Conservation (phyloP, 2,888 invertebrate genomes). For the Orthosia cruda region DNA sequence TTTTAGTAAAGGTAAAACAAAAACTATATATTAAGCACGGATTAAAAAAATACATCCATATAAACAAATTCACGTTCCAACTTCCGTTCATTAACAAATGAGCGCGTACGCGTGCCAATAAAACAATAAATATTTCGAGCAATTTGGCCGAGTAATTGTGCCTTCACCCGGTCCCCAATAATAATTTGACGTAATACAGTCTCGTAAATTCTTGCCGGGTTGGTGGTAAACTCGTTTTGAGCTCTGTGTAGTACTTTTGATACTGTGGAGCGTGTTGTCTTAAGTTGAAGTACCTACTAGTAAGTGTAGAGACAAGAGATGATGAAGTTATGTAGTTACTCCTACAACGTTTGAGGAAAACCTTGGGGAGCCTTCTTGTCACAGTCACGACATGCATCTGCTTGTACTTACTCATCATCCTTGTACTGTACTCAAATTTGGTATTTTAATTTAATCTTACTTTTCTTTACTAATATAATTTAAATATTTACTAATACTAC, state of each 20-base stretch:
- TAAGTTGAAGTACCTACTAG: background rate
- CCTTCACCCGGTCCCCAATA: conserved; percentile 66
- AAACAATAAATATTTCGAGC: conserved; percentile 69
- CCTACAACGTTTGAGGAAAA: too few species aligned
- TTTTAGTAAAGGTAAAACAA: background rate
- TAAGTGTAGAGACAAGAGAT: background rate
- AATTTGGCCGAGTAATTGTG: conserved; percentile 77
- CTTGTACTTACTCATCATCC: too few species aligned
- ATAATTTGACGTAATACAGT: conserved; percentile 82
- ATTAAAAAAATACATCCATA: background rate
- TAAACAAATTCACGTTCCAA: conserved; percentile 7
- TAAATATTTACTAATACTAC: too few species aligned
- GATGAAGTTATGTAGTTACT: background rate
- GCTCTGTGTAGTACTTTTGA: background rate
- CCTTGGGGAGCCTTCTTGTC: too few species aligned
- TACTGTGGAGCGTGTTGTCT: background rate
- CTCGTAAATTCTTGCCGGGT: conserved; percentile 75
- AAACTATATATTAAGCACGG: background rate
- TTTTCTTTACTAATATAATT: too few species aligned
- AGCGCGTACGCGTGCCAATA: conserved; percentile 65
- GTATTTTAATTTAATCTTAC: too few species aligned
- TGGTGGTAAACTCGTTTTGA: conserved; percentile 58
- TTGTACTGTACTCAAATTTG: too few species aligned
- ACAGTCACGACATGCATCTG: too few species aligned
- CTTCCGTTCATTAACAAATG: conserved; percentile 73